Percentiles rank a stretch among this genome's conserved stretches.
Evolutionary conservation across 2,113 vertebrate species (phyloP).

Genomic region (Poeciliopsis turrubarensis): DNA sequence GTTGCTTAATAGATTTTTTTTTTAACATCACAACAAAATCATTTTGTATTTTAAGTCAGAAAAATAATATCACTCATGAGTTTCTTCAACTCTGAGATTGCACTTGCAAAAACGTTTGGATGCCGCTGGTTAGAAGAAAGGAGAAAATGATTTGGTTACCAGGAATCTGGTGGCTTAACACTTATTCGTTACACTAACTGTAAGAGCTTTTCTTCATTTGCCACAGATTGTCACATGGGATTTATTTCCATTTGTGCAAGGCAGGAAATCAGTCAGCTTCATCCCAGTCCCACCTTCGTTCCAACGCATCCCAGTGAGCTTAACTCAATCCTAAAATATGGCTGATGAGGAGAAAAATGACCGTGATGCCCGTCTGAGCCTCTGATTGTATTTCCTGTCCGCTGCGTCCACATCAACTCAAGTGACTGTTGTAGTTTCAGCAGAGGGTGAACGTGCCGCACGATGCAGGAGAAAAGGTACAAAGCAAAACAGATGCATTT

Average conservation of each 20-base stretch:
- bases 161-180: slow-evolving; percentile 24
- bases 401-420: background rate
- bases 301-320: slow-evolving; percentile 74
- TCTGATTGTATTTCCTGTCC: slow-evolving; percentile 14
- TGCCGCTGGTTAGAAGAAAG: background rate
- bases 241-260: slow-evolving; percentile 73
- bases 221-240: slow-evolving; percentile 63
- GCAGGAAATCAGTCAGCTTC: slow-evolving; percentile 72
- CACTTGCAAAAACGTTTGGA: too few relatives aligned
- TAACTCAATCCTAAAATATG: slow-evolving; percentile 59
- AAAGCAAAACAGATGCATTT: slow-evolving; percentile 58
- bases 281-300: slow-evolving; percentile 58
- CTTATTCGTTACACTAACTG: slow-evolving; percentile 35
- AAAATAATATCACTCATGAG: too few relatives aligned
- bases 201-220: slow-evolving; percentile 35
- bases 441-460: slow-evolving; percentile 7
- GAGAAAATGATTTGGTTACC: slow-evolving; percentile 7
- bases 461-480: slow-evolving; percentile 1
- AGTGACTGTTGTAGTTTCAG: slow-evolving; percentile 10
- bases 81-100: too few relatives aligned
- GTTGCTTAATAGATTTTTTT: too few relatives aligned
- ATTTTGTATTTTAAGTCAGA: too few relatives aligned
- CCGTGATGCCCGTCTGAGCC: slow-evolving; percentile 38
- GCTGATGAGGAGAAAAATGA: slow-evolving; percentile 62
- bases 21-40: too few relatives aligned